Evolutionary conservation across 2,113 vertebrate genomes (phyloP).

Genomic region (Orycteropus afer): DNA sequence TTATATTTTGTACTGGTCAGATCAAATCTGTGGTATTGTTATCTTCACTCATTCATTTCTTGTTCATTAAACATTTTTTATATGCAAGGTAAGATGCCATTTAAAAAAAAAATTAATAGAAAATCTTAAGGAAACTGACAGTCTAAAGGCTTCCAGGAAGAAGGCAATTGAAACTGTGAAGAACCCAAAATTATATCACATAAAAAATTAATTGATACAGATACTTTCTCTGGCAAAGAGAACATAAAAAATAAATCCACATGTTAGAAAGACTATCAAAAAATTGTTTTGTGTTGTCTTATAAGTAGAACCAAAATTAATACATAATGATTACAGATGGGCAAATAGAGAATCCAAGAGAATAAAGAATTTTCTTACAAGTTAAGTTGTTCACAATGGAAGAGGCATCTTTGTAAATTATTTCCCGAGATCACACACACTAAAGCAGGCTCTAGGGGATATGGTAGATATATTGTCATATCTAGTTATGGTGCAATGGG

Average conservation of each 20-base stretch:
- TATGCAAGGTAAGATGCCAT: not conserved
- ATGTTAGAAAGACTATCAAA: not conserved
- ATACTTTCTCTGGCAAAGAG: slow-evolving; percentile 1
- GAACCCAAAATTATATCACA: not conserved
- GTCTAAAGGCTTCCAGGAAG: slow-evolving; percentile 41
- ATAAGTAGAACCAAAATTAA: not conserved
- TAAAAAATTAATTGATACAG: slow-evolving; percentile 58
- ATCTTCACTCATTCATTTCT: not conserved
- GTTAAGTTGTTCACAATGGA: not conserved
- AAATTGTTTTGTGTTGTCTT: not conserved
- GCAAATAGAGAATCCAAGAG: not conserved
- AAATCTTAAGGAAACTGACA: slow-evolving; percentile 51
- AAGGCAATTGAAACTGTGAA: slow-evolving; percentile 65
- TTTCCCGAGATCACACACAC: not conserved
- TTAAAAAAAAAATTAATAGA: not conserved
- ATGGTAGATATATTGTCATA: not conserved
- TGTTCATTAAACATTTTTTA: not conserved
- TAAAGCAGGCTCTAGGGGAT: not conserved
- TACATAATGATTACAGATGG: not conserved
- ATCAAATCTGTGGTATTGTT: not conserved
- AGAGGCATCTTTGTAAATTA: not conserved
- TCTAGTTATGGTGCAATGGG: rapidly evolving
- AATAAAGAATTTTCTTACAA: not conserved
- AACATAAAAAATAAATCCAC: not conserved
- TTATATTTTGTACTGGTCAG: not conserved